Percentiles rank a stretch among this genome's conserved stretches.
These are phyloP conservation scores for Molorchus minor DNA, from an alignment of 2,888 invertebrate genomes.

Conservation along the genomic window DNA sequence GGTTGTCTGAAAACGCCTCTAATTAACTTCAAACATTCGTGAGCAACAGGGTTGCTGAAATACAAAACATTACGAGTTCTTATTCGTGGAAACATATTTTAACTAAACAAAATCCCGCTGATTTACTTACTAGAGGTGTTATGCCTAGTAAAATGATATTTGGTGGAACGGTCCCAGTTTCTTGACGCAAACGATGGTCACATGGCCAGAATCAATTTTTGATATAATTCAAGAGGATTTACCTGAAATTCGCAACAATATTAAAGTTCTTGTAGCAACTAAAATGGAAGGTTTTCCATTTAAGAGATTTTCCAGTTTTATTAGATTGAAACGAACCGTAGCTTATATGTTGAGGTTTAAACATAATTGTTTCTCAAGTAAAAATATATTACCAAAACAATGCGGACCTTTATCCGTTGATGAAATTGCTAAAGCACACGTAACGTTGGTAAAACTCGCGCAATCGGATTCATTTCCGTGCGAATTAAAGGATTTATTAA, in stretches of 20 bases:
- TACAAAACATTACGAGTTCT: neutral
- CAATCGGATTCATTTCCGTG: neutral
- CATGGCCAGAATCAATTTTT: neutral
- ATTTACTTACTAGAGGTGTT: neutral
- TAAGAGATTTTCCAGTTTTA: neutral
- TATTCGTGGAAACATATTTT: constrained; percentile 1
- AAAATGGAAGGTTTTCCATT: neutral
- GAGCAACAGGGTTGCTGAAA: neutral
- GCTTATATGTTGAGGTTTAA: neutral
- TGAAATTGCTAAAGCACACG: neutral
- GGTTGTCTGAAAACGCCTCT: neutral
- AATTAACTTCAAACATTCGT: neutral
- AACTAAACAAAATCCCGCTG: neutral
- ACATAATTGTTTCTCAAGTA: neutral
- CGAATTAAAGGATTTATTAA: neutral
- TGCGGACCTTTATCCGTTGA: neutral
- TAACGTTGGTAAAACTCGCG: neutral
- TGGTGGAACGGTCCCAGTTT: constrained; percentile 7
- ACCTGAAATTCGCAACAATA: neutral
- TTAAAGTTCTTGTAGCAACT: neutral
- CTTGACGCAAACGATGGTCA: neutral
- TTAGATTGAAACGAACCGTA: neutral
- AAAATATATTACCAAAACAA: neutral
- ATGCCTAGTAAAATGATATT: constrained; percentile 1
- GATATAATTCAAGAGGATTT: neutral